Base-by-base conservation (phyloP, 2,797 vertebrate species). In the Astyanax mexicanus region DNA sequence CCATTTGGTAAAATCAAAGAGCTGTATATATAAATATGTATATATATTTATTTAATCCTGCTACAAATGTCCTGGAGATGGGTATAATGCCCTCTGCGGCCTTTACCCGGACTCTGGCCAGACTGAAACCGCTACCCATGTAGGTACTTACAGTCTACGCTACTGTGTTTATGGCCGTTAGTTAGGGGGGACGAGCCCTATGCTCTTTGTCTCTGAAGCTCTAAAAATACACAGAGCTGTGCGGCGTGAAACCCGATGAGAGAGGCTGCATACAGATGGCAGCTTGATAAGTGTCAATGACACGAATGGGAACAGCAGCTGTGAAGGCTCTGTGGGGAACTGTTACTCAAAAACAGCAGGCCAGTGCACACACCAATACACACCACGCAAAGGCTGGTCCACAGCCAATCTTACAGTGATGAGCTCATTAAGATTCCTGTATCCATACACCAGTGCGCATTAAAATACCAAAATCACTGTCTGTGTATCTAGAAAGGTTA, bases 221-320 rank as follows among this genome's bases (percentile, higher is more conserved):
- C 85, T 88, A 90, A 86, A 88, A 90, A 88, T 80, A 81, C 17
- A 85, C 70, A 64, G 52, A 66, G 27, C 51, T 67, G 57, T 58
- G 42, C 15, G 25, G 58, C 65, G 29, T 78, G 81, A 76, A 82
- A 83, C 72, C 38, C n/a, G 42, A 72, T 80, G 51, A 77, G 47
- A 47, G 54, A 15, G 38, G 60, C 74, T 52, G 72, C 52, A 55
- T 77, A 44, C 52, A 77, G 71, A 69, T 55, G 44, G 66, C 61
- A 35, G 72, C 40, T 37, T 78, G n/a, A 69, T 68, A 55, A 21
- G 32, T 69, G 45, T 75, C 73, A 82, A 74, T 79, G 42, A 70
- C 74, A 73, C 45, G 7, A 77, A 65, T 67, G 19, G 71, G 37
- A 77, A 69, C 51, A 47, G 62, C 75, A 72, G 72, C 71, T 78